phyloP scores from a whole-genome alignment of 2,113 vertebrate genomes.

The Nycticryphes semicollaris region DNA sequence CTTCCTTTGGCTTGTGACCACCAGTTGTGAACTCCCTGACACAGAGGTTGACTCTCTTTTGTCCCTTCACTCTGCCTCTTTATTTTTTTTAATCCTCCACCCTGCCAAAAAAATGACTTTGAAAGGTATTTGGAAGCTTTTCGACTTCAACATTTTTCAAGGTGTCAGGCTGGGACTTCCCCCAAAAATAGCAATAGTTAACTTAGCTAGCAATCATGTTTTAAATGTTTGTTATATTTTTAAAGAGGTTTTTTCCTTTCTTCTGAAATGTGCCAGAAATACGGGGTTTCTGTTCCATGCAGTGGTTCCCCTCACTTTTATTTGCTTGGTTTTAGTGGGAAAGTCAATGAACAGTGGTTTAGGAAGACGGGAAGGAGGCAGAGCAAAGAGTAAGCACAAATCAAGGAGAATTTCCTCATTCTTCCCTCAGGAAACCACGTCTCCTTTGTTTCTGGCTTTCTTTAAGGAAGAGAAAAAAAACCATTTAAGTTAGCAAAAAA shows the following conservation, averaged over 20 bases:
- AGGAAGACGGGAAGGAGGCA: background rate
- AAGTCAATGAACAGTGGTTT: background rate
- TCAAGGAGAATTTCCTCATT: background rate
- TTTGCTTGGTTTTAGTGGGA: background rate
- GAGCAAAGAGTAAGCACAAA: background rate
- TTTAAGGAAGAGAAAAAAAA: background rate
- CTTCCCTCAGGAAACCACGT: background rate
- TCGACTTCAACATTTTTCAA: slow-evolving; percentile 53
- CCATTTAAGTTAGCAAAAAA: background rate
- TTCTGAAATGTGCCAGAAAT: slow-evolving; percentile 41
- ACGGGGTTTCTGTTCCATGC: background rate
- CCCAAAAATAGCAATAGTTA: slow-evolving; percentile 67
- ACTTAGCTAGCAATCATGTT: slow-evolving; percentile 61
- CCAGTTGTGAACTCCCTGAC: background rate
- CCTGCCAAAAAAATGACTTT: slow-evolving; percentile 49
- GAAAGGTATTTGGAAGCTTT: slow-evolving; percentile 59
- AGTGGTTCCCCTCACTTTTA: background rate
- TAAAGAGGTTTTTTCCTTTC: slow-evolving; percentile 36
- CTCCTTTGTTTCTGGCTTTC: background rate
- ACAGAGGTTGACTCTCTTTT: slow-evolving; percentile 16
- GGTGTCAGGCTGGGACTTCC: slow-evolving; percentile 60
- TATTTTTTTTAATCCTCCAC: background rate
- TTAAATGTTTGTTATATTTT: slow-evolving; percentile 59
- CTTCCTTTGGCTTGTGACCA: background rate
- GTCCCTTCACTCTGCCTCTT: background rate